A percentile compares a stretch with the other conserved stretches of the same genome.
Conservation (phyloP, 2,113 vertebrate species). For the Phylloscopus trochiloides region DNA sequence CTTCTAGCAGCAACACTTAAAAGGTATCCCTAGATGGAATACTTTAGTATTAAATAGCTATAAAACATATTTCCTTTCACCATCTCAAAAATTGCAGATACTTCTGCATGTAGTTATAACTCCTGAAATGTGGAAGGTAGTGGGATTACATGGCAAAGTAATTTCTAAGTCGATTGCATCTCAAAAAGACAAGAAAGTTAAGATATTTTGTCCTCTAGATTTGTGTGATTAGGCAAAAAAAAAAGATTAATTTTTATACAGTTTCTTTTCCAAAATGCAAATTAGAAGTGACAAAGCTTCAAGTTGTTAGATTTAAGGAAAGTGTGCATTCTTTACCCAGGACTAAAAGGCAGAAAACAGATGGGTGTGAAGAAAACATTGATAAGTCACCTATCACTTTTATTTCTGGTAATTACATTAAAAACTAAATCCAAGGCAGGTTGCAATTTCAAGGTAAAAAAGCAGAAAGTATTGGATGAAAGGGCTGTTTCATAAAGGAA, state of each 20-base stretch:
- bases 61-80: neutral
- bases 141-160: neutral
- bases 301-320: slow-evolving; percentile 33
- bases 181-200: neutral
- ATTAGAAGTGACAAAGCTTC: neutral
- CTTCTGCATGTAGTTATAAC: neutral
- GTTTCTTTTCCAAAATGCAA: slow-evolving; percentile 21
- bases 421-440: slow-evolving; percentile 19
- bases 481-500: neutral
- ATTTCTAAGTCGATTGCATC: neutral
- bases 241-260: neutral
- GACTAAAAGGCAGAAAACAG: slow-evolving; percentile 46
- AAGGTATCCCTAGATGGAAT: neutral
- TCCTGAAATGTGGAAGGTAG: neutral
- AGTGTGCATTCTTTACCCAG: neutral
- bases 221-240: neutral
- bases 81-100: neutral
- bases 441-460: slow-evolving; percentile 19
- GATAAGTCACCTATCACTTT: slow-evolving; percentile 44
- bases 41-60: neutral
- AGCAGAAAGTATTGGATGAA: neutral
- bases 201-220: neutral
- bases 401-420: slow-evolving; percentile 56
- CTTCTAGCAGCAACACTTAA: neutral
- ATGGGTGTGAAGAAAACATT: slow-evolving; percentile 29